Conservation (phyloP, 2,113 vertebrate species). For the Delphinus delphis region DNA sequence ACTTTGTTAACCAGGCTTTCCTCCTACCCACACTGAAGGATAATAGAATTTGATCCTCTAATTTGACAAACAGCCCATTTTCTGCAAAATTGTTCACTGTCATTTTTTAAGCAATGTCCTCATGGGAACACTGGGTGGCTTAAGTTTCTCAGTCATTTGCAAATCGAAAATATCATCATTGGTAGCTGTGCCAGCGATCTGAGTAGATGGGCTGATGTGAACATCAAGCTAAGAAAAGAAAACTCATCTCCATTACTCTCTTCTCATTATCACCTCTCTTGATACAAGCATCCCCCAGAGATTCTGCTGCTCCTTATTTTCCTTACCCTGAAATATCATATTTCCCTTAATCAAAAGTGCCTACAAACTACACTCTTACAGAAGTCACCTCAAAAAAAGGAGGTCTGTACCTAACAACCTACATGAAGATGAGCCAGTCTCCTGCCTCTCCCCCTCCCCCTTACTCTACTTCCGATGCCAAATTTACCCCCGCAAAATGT, state of each 20-base stretch:
- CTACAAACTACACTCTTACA: background rate
- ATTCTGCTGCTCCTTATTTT: background rate
- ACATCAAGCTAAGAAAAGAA: background rate
- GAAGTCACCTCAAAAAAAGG: background rate
- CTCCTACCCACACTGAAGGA: background rate
- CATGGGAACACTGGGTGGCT: background rate
- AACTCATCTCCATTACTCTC: background rate
- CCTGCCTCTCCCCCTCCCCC: background rate
- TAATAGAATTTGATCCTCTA: constrained; percentile 20
- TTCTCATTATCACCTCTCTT: background rate
- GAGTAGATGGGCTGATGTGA: background rate
- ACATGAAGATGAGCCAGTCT: background rate
- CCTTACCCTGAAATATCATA: background rate
- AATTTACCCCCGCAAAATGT: background rate
- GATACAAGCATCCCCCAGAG: background rate
- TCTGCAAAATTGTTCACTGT: background rate
- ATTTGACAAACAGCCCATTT: constrained; percentile 26
- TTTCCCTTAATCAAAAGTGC: background rate
- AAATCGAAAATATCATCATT: constrained; percentile 11
- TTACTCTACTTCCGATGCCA: background rate
- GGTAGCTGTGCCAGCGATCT: background rate
- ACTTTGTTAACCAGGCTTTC: background rate
- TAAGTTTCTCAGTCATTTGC: constrained; percentile 1
- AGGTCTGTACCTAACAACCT: background rate
- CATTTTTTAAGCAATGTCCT: constrained; percentile 15